phyloP scores from a whole-genome alignment of 2,113 vertebrate genomes.

The Naja naja region DNA sequence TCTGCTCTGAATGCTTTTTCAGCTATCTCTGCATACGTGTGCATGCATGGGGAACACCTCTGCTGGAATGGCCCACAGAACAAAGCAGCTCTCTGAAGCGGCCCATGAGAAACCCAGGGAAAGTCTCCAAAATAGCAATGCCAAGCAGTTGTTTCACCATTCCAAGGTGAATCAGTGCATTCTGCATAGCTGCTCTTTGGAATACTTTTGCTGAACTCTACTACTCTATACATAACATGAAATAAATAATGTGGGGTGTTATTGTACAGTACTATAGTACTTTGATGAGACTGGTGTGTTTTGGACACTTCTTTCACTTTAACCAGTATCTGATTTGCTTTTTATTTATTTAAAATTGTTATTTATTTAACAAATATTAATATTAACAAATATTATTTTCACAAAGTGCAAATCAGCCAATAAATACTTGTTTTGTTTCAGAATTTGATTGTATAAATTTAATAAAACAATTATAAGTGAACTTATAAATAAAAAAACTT shows the following conservation, averaged over 20 bases:
- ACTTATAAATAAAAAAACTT: background rate
- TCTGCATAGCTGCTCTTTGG: background rate
- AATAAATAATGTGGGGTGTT: background rate
- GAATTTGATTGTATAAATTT: background rate
- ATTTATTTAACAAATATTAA: no score
- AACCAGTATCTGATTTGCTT: background rate
- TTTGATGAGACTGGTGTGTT: background rate
- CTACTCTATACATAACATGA: background rate
- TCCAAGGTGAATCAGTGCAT: background rate
- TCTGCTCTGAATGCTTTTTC: background rate
- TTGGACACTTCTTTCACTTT: background rate
- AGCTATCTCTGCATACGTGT: background rate
- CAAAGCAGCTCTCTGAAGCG: background rate
- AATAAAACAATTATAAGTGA: background rate
- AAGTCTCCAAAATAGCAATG: background rate
- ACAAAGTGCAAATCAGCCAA: background rate
- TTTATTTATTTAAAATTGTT: background rate
- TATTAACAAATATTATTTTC: background rate
- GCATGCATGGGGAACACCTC: background rate
- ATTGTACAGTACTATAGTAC: background rate
- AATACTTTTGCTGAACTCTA: background rate
- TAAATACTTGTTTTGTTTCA: background rate
- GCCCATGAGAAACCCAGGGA: background rate
- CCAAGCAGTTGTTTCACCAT: background rate
- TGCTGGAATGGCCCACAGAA: background rate